These are phyloP conservation scores for Troides helena DNA, from an alignment of 2,888 invertebrate species.

Conservation along the genomic window DNA sequence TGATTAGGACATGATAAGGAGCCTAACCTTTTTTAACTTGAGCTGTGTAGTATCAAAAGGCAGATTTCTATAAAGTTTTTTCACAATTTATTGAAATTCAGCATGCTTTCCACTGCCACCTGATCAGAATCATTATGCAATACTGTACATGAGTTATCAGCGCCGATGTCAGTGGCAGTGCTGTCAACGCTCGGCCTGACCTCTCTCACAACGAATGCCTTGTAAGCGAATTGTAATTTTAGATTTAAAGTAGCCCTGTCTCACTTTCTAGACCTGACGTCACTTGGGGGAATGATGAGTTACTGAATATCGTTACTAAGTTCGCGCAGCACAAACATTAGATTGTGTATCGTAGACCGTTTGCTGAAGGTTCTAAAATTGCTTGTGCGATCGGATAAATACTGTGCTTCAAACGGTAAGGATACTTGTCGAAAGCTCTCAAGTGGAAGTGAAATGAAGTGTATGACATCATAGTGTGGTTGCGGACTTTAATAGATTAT, in stretches of 20 bases:
- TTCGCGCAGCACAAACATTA: neutral
- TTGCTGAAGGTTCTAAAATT: conserved; percentile 8
- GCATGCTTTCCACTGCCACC: neutral
- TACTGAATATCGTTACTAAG: conserved; percentile 23
- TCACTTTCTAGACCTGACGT: conserved; percentile 42
- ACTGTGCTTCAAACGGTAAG: conserved; percentile 11
- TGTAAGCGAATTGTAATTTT: conserved; percentile 41
- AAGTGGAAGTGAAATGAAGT: conserved; percentile 24
- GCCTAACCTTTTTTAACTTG: too few species aligned
- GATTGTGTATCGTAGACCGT: conserved; percentile 17
- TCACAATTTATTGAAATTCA: too few species aligned
- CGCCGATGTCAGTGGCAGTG: conserved; percentile 28
- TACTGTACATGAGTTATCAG: neutral
- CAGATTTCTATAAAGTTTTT: too few species aligned
- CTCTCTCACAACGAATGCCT: conserved; percentile 43
- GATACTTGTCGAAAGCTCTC: conserved; percentile 23
- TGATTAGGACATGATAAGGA: too few species aligned
- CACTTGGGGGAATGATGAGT: conserved; percentile 33
- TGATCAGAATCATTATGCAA: neutral
- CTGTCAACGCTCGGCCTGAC: conserved; percentile 58
- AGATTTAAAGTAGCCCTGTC: conserved; percentile 35
- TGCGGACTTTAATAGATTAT: conserved; percentile 9
- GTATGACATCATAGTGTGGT: conserved; percentile 20
- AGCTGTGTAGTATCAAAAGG: too few species aligned
- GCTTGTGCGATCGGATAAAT: neutral